Evolutionary conservation across 2,113 vertebrate species (phyloP).

Genomic region (Isurus oxyrinchus): DNA sequence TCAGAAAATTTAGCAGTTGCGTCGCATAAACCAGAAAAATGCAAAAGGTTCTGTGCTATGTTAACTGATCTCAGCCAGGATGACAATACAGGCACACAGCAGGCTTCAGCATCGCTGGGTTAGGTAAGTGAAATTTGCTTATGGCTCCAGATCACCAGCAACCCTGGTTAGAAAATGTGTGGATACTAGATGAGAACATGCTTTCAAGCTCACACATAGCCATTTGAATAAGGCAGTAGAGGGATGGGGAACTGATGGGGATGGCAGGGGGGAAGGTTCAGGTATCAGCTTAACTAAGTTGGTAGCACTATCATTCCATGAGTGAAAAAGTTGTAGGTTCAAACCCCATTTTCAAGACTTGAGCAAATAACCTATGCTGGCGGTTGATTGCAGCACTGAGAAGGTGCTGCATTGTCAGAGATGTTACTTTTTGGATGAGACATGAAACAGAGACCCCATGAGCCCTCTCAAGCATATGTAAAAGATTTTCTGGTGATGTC

Average conservation of each 20-base stretch:
- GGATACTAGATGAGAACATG: background rate
- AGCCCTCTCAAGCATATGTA: background rate
- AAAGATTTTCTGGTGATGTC: background rate
- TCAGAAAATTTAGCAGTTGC: background rate
- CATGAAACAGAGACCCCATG: background rate
- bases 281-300: background rate
- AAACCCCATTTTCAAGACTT: background rate
- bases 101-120: background rate
- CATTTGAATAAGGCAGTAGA: background rate
- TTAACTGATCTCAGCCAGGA: background rate
- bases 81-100: background rate
- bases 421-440: background rate
- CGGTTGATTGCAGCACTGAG: background rate
- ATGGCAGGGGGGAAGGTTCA: background rate
- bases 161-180: background rate
- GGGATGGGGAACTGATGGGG: too few relatives aligned
- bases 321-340: background rate
- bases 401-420: background rate
- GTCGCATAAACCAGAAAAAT: background rate
- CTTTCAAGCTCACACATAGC: too few relatives aligned
- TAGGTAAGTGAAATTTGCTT: background rate
- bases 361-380: background rate
- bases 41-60: background rate
- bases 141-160: background rate
- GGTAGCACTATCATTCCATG: background rate